Evolutionary conservation across 2,113 vertebrate genomes (phyloP).

Genomic region (Galeopterus variegatus): DNA sequence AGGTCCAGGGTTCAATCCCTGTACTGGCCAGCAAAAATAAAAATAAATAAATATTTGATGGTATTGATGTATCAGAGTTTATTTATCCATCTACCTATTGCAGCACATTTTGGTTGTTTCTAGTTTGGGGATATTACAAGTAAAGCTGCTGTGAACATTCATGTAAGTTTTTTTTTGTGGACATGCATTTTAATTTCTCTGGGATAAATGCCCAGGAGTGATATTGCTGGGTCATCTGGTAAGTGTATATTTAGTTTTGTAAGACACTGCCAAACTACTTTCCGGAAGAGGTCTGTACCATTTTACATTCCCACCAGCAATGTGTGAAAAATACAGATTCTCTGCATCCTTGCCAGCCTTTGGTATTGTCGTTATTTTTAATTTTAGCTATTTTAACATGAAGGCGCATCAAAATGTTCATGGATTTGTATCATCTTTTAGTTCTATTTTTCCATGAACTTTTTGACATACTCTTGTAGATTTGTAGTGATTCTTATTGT

Average conservation of each 20-base stretch:
- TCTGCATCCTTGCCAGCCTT: background rate
- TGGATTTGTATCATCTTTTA: too few relatives aligned
- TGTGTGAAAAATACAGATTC: background rate
- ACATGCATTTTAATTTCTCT: background rate
- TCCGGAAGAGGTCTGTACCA: background rate
- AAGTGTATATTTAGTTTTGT: background rate
- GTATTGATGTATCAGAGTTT: background rate
- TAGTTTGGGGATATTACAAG: background rate
- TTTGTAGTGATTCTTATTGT: background rate
- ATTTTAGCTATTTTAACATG: background rate
- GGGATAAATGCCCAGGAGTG: background rate
- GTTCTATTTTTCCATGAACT: too few relatives aligned
- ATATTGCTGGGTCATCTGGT: background rate
- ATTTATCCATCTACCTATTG: background rate
- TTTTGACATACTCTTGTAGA: too few relatives aligned
- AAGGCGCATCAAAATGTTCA: too few relatives aligned
- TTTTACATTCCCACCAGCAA: background rate
- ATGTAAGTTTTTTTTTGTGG: background rate
- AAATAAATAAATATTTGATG: too few relatives aligned
- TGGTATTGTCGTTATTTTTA: background rate
- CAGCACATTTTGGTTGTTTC: background rate
- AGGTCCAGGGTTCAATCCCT: too few relatives aligned
- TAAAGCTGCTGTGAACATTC: background rate
- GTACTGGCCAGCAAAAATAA: too few relatives aligned
- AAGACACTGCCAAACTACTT: background rate